Percentiles rank a stretch among this genome's conserved stretches.
Evolutionary conservation across 2,797 vertebrate genomes (phyloP).

Genomic region (Enteromius anoplus): DNA sequence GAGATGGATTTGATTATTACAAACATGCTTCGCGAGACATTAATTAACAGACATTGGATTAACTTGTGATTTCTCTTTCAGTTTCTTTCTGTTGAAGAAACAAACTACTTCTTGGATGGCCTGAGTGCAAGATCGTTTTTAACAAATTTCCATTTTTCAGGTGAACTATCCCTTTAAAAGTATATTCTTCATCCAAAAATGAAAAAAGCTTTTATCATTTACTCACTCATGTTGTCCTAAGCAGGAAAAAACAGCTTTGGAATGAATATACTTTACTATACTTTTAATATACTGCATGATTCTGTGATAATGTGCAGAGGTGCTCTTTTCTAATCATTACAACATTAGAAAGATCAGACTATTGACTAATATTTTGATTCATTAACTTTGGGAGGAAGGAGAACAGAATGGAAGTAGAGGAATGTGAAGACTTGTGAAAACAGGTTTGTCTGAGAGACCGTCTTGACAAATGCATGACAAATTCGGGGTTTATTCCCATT

Average conservation of each 20-base stretch:
- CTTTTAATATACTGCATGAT: not conserved
- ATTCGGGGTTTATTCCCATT: slow-evolving; percentile 39
- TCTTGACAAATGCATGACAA: slow-evolving; percentile 15
- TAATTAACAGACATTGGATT: not conserved
- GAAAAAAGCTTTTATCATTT: not conserved
- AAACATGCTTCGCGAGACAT: not conserved
- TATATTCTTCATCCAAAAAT: not conserved
- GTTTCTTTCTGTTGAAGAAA: not conserved
- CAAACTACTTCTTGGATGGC: not conserved
- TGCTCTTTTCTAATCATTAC: not conserved
- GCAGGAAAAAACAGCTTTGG: not conserved
- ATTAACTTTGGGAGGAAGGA: not conserved
- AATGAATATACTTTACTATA: not conserved
- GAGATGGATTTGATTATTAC: not conserved
- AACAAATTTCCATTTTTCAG: not conserved
- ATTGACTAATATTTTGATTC: not conserved
- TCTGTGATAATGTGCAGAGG: not conserved
- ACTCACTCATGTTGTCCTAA: slow-evolving; percentile 3
- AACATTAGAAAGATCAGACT: slow-evolving; percentile 7
- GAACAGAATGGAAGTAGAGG: not conserved
- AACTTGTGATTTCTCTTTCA: not conserved
- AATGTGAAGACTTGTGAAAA: slow-evolving; percentile 13
- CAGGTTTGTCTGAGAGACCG: not conserved
- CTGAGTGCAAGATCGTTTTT: not conserved
- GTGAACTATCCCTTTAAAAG: not conserved